phyloP scores from a whole-genome alignment of 2,113 vertebrate genomes.

The Monopterus albus region DNA sequence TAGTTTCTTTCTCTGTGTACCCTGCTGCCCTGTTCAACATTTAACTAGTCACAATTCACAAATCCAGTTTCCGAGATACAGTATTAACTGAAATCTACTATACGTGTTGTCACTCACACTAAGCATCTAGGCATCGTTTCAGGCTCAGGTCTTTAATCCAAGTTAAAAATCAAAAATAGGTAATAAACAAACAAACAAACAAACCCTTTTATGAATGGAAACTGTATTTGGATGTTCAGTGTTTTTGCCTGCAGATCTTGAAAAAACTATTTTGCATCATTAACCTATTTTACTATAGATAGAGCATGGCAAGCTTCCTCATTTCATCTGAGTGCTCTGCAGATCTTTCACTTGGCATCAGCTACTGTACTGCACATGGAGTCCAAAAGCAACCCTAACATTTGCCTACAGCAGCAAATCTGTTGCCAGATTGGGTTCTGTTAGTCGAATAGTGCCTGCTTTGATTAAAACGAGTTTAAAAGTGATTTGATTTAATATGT shows the following conservation, averaged over 20 bases:
- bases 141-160: no score
- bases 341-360: neutral
- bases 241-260: no score
- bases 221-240: no score
- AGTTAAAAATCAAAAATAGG: no score
- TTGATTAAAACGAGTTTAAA: neutral
- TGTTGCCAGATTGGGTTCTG: neutral
- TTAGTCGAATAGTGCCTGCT: neutral
- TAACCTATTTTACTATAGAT: constrained; percentile 7
- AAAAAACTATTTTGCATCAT: constrained; percentile 13
- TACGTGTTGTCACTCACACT: no score
- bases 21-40: neutral
- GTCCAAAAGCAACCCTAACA: neutral
- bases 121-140: no score
- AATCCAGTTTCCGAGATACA: no score
- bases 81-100: no score
- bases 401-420: neutral
- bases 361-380: neutral
- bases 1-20: neutral
- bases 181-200: no score
- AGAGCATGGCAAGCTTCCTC: neutral
- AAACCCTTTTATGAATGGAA: no score
- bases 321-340: constrained; percentile 1
- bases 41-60: neutral
- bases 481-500: neutral